Base-by-base conservation (phyloP, 2,888 invertebrate species). In the Leptarthrus brevirostris region DNA sequence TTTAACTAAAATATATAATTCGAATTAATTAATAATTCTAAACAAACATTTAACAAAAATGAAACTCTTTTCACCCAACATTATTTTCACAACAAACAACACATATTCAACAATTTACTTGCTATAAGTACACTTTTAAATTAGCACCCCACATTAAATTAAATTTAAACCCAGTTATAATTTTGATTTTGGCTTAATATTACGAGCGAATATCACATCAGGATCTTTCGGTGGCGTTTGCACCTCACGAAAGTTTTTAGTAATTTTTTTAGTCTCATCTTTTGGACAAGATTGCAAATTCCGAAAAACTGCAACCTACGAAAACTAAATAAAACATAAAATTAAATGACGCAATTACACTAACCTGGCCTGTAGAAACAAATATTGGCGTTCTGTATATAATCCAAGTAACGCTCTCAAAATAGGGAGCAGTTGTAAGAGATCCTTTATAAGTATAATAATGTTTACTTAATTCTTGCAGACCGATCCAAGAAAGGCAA, bases 371-470 rank as follows among this genome's bases (percentile, higher is more conserved):
- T 76, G 86, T 84, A 14, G 91, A 91, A 76, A 92, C 89, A 78
- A 89, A 88, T 73, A 91, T 89, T 2, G 91, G 91, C 61, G 88
- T 90, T 73, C 90, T 88, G 79, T 91, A 91, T 74, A 92, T 89
- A 76, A 92, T 91, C 92, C 92, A 92, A 3, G 91, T 91, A 56
- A 92, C 92, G 79, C 90, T 90, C 80, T 92, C 91, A 53, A 89
- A 89, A 80, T 90, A 92, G 0, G 91, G 91, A 69, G 91, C 90
- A 3, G 92, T 92, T 2, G 92, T 92, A 76, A 92, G 81, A 0
- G 91, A 91, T 3, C 92, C 92, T 81, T 90, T 90, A 81, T 92
- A 92, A 0, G 91, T 90, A 72, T 91, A 91, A 80, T 91, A 92
- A 78, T 88, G 90, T 79, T 91, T 91, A 78, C 89, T 88, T 73